These are phyloP conservation scores for Spilosoma lubricipeda DNA, from an alignment of 2,888 invertebrate genomes.

Conservation along the genomic window DNA sequence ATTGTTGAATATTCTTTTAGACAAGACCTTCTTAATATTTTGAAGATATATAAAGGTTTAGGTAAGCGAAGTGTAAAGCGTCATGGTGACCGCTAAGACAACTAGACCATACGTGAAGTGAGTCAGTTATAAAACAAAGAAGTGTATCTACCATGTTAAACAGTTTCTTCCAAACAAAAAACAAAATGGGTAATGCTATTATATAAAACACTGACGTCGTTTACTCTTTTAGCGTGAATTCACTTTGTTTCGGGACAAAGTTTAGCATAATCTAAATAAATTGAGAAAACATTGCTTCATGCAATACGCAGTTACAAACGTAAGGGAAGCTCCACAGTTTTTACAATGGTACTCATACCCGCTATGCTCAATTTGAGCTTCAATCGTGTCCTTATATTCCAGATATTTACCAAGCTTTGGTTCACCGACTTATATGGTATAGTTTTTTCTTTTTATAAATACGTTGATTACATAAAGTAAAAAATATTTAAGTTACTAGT, in stretches of 20 bases:
- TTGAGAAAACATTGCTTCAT: slow-evolving; percentile 39
- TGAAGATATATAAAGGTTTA: neutral
- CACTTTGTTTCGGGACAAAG: slow-evolving; percentile 22
- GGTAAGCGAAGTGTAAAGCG: too few relatives aligned
- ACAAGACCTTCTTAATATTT: neutral
- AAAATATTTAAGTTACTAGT: neutral
- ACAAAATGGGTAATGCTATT: neutral
- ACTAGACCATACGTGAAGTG: too few relatives aligned
- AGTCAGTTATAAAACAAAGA: too few relatives aligned
- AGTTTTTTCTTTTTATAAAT: slow-evolving; percentile 5
- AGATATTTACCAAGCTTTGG: slow-evolving; percentile 40
- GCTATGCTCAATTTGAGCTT: slow-evolving; percentile 33
- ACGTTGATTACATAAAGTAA: neutral
- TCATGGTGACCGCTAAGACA: too few relatives aligned
- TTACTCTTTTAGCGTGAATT: slow-evolving; percentile 13
- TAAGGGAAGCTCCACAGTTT: slow-evolving; percentile 14
- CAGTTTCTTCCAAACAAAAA: too few relatives aligned
- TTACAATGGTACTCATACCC: slow-evolving; percentile 15
- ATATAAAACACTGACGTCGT: neutral
- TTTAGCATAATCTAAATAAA: slow-evolving; percentile 33
- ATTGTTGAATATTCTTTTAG: neutral
- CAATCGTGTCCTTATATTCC: slow-evolving; percentile 27
- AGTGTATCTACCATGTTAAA: too few relatives aligned
- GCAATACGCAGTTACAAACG: slow-evolving; percentile 9
- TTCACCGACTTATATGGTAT: slow-evolving; percentile 21